Conservation (phyloP, 1,140 invertebrate species). For the Cardiocondyla obscurior region DNA sequence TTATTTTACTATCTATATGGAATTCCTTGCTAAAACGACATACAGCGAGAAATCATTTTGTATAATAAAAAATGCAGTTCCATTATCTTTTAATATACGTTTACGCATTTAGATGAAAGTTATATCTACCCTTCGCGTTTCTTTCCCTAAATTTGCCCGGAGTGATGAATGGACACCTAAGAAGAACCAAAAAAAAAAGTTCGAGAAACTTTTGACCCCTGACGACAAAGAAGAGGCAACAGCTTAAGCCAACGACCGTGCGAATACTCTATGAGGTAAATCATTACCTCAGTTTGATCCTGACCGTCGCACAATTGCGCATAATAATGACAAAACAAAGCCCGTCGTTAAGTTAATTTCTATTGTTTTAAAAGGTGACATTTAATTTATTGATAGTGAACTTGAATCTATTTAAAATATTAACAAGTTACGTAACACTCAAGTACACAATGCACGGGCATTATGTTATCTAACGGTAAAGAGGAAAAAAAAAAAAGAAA, state of each 20-base stretch:
- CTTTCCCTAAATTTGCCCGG: neutral
- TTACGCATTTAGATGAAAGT: conserved; percentile 5
- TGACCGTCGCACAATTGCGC: neutral
- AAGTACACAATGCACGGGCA: neutral
- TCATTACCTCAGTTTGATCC: neutral
- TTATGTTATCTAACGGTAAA: neutral
- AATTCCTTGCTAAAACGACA: neutral
- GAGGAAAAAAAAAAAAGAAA: neutral
- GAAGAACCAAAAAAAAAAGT: conserved; percentile 13
- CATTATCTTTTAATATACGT: conserved; percentile 1
- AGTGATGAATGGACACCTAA: conserved; percentile 33
- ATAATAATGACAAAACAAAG: conserved; percentile 24
- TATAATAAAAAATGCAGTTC: neutral
- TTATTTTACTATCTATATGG: neutral
- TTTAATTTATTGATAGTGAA: neutral
- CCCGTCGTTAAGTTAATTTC: neutral
- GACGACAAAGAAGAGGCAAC: conserved; percentile 23
- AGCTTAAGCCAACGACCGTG: conserved; percentile 6
- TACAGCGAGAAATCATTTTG: neutral
- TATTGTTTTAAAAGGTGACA: neutral
- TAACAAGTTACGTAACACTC: neutral
- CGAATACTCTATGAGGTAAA: conserved; percentile 9
- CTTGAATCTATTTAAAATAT: neutral
- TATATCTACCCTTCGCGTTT: neutral
- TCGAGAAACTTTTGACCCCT: conserved; percentile 50